These are phyloP conservation scores for Hemibagrus wyckioides DNA, from an alignment of 2,113 vertebrate genomes.

Conservation along the genomic window DNA sequence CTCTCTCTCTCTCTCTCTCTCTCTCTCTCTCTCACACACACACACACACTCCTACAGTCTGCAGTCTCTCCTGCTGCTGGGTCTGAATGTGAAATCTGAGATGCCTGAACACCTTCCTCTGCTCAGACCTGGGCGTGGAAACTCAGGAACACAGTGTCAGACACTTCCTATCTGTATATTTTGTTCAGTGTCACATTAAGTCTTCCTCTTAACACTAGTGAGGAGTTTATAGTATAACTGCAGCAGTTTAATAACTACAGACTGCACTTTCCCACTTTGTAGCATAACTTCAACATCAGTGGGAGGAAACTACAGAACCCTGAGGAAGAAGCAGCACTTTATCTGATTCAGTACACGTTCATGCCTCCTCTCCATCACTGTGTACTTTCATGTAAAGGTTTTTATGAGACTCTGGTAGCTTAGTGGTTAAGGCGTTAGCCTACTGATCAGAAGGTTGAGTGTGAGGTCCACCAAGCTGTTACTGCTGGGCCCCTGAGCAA, in stretches of 20 bases:
- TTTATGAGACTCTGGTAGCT: too few species aligned
- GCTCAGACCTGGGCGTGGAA: conserved; percentile 61
- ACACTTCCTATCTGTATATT: not conserved
- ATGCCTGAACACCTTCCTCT: conserved; percentile 40
- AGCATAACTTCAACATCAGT: not conserved
- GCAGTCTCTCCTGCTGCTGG: conserved; percentile 38
- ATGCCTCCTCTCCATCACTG: not conserved
- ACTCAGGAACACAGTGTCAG: not conserved
- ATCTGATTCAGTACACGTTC: not conserved
- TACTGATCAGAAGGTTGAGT: too few species aligned
- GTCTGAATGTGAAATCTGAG: conserved; percentile 59
- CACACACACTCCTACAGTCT: not conserved
- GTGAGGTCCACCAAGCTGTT: too few species aligned
- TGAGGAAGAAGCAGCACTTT: too few species aligned
- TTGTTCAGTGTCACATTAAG: not conserved
- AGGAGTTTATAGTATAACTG: not conserved
- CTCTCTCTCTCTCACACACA: not conserved
- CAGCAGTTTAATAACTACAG: not conserved
- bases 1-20: not conserved
- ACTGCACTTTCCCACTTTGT: not conserved
- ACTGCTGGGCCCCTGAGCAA: too few species aligned
- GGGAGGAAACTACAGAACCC: not conserved
- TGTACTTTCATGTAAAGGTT: not conserved
- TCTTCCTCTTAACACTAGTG: not conserved
- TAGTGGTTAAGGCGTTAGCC: too few species aligned